phyloP scores from a whole-genome alignment of 1,140 invertebrate species.

The Halictus rubicundus region DNA sequence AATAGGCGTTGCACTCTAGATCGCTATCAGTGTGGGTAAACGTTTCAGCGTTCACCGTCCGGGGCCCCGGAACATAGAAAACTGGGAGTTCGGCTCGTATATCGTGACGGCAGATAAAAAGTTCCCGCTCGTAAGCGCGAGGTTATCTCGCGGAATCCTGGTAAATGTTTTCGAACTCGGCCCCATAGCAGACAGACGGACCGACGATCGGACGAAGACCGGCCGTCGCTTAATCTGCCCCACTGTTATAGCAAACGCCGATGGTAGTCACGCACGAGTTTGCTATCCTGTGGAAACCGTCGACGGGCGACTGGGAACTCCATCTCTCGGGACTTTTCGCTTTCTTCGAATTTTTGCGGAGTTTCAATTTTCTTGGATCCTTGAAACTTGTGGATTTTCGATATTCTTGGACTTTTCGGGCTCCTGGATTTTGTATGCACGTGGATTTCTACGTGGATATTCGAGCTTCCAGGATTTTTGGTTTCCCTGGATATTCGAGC shows the following conservation, averaged over 20 bases:
- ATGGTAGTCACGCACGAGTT: slow-evolving; percentile 50
- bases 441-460: too few relatives aligned
- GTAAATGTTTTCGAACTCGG: slow-evolving; percentile 57
- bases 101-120: slow-evolving; percentile 61
- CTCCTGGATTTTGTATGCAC: too few relatives aligned
- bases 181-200: not conserved
- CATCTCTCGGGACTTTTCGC: too few relatives aligned
- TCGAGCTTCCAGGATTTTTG: too few relatives aligned
- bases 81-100: slow-evolving; percentile 62
- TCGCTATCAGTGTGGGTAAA: slow-evolving; percentile 60
- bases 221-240: slow-evolving; percentile 52
- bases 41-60: slow-evolving; percentile 60
- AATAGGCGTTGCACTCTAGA: slow-evolving; percentile 62
- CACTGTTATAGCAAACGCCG: slow-evolving; percentile 36
- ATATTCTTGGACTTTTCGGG: too few relatives aligned
- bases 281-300: not conserved
- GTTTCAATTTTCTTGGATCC: too few relatives aligned
- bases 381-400: too few relatives aligned
- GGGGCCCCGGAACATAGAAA: slow-evolving; percentile 53
- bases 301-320: too few relatives aligned
- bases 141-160: slow-evolving; percentile 65
- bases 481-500: too few relatives aligned
- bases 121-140: slow-evolving; percentile 57
- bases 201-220: slow-evolving; percentile 1
- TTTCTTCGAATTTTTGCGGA: too few relatives aligned